Percentiles rank a stretch among this genome's conserved stretches.
phyloP scores from a whole-genome alignment of 2,888 invertebrate genomes.

The Athalia circularis region DNA sequence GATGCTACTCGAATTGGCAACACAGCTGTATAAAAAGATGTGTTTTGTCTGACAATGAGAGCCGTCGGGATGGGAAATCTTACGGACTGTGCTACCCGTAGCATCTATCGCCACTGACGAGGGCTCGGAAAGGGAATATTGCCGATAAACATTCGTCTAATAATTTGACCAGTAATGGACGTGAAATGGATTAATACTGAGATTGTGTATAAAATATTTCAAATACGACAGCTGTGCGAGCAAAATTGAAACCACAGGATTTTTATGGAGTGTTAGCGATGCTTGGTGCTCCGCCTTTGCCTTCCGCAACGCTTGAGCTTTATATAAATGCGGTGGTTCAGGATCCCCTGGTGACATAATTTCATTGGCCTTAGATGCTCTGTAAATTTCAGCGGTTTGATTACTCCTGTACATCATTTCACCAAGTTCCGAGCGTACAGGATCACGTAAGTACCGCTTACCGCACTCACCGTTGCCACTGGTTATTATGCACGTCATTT shows the following conservation, averaged over 20 bases:
- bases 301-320: background rate
- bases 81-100: background rate
- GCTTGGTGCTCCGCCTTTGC: constrained; percentile 2
- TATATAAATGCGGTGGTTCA: constrained; percentile 6
- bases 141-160: constrained; percentile 49
- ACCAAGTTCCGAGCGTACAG: constrained; percentile 24
- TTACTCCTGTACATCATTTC: constrained; percentile 22
- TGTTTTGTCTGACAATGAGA: constrained; percentile 4
- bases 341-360: constrained; percentile 38
- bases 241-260: constrained; percentile 33
- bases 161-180: constrained; percentile 50
- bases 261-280: constrained; percentile 20
- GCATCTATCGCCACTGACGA: constrained; percentile 15
- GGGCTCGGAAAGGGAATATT: background rate
- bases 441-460: constrained; percentile 40
- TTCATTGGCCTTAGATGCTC: constrained; percentile 24
- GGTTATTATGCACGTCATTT: constrained; percentile 2
- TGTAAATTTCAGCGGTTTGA: constrained; percentile 23
- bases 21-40: constrained; percentile 18
- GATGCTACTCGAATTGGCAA: background rate
- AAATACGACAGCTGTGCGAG: constrained; percentile 16
- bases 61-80: background rate
- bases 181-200: constrained; percentile 47
- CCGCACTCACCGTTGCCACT: constrained; percentile 25
- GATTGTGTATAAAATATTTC: constrained; percentile 43